Evolutionary conservation across 1,140 invertebrate species (phyloP), one percentile per base, ranked within the genome.

Genomic region (Drosophila ohnishii): DNA sequence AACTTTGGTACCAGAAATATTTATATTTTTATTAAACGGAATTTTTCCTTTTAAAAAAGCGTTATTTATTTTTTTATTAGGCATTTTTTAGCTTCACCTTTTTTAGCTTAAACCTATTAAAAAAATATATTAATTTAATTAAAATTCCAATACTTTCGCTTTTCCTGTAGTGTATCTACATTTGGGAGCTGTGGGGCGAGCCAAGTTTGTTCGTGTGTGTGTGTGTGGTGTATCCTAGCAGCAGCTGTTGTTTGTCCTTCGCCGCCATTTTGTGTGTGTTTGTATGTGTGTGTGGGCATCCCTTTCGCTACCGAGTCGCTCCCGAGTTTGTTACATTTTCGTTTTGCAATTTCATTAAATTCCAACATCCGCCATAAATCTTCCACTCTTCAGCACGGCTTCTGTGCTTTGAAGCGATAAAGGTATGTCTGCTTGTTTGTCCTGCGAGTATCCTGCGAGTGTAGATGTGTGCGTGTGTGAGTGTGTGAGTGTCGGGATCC

Each of bases 311-410:
- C 63, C 44, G 42, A 71, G 65, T 70, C 60, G 51, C 51, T 55
- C 13, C 34, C 51, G 70, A 67, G 64, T 79, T 84, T 88, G 84
- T 78, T 84, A 88, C 84, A 90, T 90, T 90, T 90, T 90, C 87
- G 86, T 90, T 90, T 90, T 90, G 86, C 86, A 90, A 90, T 90
- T 90, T 90, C 86, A 90, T 90, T 90, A 90, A 90, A 90, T 90
- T 90, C 86, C 86, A 90, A 78, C 86, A 90, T 90, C 87, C 87
- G 87, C 86, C 88, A 90, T 90, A 90, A 90, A 90, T 90, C 86
- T 90, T 90, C 79, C 83, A 82, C 84, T 88, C 84, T 88, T 88
- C 84, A 88, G 84, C 84, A 87, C 44, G 84, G 80, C 80, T 87
- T 88, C 84, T 88, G 84, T 87, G 84, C 84, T 88, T 88, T 88